These are phyloP conservation scores for Troilus luridus DNA, from an alignment of 2,888 invertebrate genomes.

Conservation along the genomic window DNA sequence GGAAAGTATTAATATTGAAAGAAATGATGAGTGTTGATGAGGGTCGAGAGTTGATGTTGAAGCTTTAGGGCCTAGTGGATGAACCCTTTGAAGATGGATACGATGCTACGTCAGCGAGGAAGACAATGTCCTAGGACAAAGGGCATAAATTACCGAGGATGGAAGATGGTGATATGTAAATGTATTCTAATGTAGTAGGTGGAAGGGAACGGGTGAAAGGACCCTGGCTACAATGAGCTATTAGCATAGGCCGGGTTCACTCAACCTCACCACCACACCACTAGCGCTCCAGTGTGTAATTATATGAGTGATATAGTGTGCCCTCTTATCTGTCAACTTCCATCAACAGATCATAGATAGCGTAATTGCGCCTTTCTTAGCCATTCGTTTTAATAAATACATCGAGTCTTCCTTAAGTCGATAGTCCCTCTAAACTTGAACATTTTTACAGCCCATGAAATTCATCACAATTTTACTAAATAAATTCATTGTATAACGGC, in stretches of 20 bases:
- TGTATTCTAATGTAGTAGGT: conserved; percentile 51
- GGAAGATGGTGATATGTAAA: conserved; percentile 57
- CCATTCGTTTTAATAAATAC: conserved; percentile 11
- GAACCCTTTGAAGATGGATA: neutral
- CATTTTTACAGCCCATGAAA: too few relatives aligned
- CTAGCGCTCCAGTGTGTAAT: neutral
- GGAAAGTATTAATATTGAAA: neutral
- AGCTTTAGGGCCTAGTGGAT: neutral
- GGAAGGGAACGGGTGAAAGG: conserved; percentile 47
- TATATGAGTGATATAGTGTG: conserved; percentile 12
- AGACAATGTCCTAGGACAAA: conserved; percentile 49
- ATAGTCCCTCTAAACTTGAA: neutral
- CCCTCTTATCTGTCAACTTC: conserved; percentile 10
- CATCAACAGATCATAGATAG: conserved; percentile 13
- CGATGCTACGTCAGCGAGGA: neutral
- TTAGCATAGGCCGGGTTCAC: neutral
- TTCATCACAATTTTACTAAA: too few relatives aligned
- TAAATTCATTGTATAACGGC: too few relatives aligned
- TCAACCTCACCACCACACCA: neutral
- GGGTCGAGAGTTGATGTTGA: neutral
- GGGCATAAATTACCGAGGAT: conserved; percentile 53
- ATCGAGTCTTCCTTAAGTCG: neutral
- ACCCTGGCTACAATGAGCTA: conserved; percentile 47
- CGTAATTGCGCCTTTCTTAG: conserved; percentile 1
- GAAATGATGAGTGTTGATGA: neutral